A percentile compares a stretch with the other conserved stretches of the same genome.
These are phyloP conservation scores for Sinella curviseta DNA, from an alignment of 1,140 invertebrate species.

Conservation along the genomic window DNA sequence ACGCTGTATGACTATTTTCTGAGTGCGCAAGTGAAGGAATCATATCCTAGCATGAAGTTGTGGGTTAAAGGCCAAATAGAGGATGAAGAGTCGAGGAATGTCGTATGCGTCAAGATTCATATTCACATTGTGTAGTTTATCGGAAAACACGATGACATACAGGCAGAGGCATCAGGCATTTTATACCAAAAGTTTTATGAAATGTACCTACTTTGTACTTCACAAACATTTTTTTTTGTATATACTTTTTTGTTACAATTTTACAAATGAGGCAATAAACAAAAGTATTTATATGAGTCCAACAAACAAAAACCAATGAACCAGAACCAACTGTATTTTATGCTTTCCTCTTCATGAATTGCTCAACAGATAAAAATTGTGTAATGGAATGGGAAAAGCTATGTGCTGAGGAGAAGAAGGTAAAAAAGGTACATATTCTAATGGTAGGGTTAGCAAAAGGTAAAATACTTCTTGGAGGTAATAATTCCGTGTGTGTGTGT, in stretches of 20 bases:
- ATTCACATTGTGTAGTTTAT: not conserved
- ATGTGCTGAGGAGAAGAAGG: too few relatives aligned
- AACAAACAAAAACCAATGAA: too few relatives aligned
- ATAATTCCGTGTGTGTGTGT: too few relatives aligned
- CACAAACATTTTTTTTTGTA: not conserved
- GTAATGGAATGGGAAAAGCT: too few relatives aligned
- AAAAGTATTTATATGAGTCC: too few relatives aligned
- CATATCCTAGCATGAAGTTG: not conserved
- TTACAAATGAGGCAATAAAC: constrained; percentile 11
- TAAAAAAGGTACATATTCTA: too few relatives aligned
- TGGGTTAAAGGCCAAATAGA: constrained; percentile 19
- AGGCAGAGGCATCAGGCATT: not conserved
- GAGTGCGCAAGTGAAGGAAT: constrained; percentile 28
- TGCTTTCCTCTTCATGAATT: too few relatives aligned
- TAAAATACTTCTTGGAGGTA: too few relatives aligned
- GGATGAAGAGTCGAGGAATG: not conserved
- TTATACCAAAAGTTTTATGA: too few relatives aligned
- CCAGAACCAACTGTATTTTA: too few relatives aligned
- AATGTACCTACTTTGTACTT: not conserved
- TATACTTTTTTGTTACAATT: not conserved
- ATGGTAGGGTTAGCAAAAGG: too few relatives aligned
- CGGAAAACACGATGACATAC: not conserved
- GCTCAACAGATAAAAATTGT: too few relatives aligned
- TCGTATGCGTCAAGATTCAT: constrained; percentile 17
- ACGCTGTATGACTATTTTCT: constrained; percentile 50